Evolutionary conservation across 2,113 vertebrate genomes (phyloP).

Genomic region (Crotalus viridis): DNA sequence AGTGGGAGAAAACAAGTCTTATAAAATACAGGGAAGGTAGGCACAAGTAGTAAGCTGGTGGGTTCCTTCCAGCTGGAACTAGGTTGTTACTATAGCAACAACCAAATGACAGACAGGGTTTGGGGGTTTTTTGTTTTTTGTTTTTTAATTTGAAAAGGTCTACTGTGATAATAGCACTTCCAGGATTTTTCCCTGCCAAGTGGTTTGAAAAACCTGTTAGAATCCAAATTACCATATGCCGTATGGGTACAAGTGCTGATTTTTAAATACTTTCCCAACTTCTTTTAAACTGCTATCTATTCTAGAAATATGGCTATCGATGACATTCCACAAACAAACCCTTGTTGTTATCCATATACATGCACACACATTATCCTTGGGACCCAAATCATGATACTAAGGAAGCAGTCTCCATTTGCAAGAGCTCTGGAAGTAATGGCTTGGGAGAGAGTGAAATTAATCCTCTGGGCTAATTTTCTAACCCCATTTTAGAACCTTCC

Average conservation of each 20-base stretch:
- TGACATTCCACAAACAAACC: background rate
- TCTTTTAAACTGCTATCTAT: background rate
- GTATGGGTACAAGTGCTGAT: background rate
- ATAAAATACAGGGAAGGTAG: constrained; percentile 44
- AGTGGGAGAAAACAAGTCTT: constrained; percentile 51
- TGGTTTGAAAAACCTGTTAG: constrained; percentile 63
- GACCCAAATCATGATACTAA: background rate
- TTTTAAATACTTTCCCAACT: background rate
- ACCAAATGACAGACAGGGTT: constrained; percentile 74
- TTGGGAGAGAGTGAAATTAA: background rate
- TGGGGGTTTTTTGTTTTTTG: background rate
- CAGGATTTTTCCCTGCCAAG: constrained; percentile 59
- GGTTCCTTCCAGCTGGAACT: constrained; percentile 69
- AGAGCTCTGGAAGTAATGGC: background rate
- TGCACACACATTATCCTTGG: background rate
- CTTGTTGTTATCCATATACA: background rate
- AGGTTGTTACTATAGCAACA: constrained; percentile 78
- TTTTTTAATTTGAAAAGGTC: constrained; percentile 71
- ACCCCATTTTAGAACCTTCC: background rate
- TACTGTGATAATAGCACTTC: constrained; percentile 66
- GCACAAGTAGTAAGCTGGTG: constrained; percentile 58
- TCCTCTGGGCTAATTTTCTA: background rate
- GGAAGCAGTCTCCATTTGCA: background rate
- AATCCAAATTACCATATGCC: constrained; percentile 52
- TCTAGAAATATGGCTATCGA: background rate